Base-by-base conservation (phyloP, 2,888 invertebrate genomes). In the Achlya flavicornis region DNA sequence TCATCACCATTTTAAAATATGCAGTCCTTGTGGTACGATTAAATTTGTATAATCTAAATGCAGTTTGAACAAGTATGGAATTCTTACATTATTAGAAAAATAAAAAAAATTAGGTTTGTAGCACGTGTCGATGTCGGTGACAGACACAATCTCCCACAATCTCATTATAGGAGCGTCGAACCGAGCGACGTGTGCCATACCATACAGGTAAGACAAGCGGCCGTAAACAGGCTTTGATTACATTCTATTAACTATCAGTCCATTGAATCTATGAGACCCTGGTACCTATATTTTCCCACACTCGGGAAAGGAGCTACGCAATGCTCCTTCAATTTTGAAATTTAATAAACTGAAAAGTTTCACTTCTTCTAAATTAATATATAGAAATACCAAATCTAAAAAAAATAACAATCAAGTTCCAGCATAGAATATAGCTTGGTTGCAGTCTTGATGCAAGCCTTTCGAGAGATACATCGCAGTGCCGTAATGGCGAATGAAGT, bases 101-200 rank as follows among this genome's bases (percentile, higher is more conserved):
- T 53, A 7, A 53, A 16, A 19, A 16, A 53, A 3, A 12, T n/a
- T 53, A 53, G 19, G 48, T 53, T 8, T 16, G 48, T 53, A 53
- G 48, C 48, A 53, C 48, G 48, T 19, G 48, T 19, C 48, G 48
- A 53, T 53, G 48, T 53, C 48, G 66, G 63, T 63, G 64, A 59
- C 63, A 58, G 63, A 69, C 61, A 61, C 64, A 62, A 61, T 66
- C 64, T 66, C 57, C 58, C 57, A 32, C 64, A 65, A 65, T 66
- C 66, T 58, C 64, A 66, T 68, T 66, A 70, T 57, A 63, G 61
- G 43, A 41, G 59, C 67, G 59, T 63, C 64, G 64, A 62, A 59
- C 64, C 63, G 61, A 61, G 35, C 62, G 62, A 61, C 41, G 61
- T 63, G 63, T 58, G 53, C 59, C 59, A 63, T 61, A 63, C 66